A percentile compares a stretch with the other conserved stretches of the same genome.
phyloP scores from a whole-genome alignment of 2,113 vertebrate species.

The Pelecanoides urinatrix region DNA sequence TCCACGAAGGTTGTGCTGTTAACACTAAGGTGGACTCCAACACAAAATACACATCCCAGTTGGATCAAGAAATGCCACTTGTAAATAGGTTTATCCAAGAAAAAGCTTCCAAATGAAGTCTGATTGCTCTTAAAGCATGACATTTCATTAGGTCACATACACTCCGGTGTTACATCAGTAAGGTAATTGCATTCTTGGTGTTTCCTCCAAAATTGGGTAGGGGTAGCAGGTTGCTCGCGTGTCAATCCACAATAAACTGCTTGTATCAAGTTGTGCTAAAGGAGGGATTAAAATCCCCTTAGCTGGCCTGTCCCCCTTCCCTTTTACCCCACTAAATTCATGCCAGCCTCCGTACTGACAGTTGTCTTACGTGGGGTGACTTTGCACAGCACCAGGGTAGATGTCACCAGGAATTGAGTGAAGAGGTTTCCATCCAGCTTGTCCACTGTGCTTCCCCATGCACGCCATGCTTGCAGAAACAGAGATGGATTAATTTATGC shows the following conservation, averaged over 20 bases:
- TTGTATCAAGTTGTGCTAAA: neutral
- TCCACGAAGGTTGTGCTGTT: neutral
- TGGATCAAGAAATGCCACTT: neutral
- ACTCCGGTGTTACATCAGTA: neutral
- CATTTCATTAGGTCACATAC: neutral
- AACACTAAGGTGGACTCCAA: neutral
- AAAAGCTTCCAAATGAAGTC: neutral
- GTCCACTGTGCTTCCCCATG: neutral
- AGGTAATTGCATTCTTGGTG: accelerated
- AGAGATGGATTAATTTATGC: constrained; percentile 42
- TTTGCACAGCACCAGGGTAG: neutral
- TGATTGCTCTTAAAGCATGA: neutral
- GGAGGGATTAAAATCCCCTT: neutral
- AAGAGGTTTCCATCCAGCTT: neutral
- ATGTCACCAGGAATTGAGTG: neutral
- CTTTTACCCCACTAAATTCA: neutral
- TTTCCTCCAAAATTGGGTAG: neutral
- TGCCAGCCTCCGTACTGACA: too few species aligned
- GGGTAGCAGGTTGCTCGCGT: neutral
- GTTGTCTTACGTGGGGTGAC: accelerated
- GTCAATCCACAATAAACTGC: neutral
- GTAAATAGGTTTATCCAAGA: neutral
- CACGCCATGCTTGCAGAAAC: neutral
- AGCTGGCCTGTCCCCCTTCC: neutral
- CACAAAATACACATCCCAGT: neutral